Evolutionary conservation across 2,113 vertebrate genomes (phyloP), one percentile per base, ranked within the genome.

Genomic region (Myotis yumanensis): DNA sequence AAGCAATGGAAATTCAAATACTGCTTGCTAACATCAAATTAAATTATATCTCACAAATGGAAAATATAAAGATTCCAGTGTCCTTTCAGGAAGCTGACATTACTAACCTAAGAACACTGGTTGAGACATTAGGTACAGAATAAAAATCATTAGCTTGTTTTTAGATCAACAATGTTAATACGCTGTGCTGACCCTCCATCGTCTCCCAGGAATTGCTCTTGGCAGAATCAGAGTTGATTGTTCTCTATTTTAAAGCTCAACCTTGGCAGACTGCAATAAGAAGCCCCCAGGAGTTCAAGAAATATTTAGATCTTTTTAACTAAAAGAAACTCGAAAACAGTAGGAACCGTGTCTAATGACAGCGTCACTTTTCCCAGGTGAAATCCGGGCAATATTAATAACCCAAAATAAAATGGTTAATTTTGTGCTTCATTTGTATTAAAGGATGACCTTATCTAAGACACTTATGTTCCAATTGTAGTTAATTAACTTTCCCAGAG

Each of bases 401-500:
- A 37, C 12, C n/a, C 54, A 80, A 87, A 91, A 59, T 84, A 90
- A 86, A 95, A 92, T 68, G 69, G 5, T 81, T 80, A 86, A 71
- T 76, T 86, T 51, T n/a, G 64, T 75, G 20, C n/a, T 91, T 93
- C 71, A 51, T 83, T 85, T 84, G 28, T 66, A 93, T 87, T 80
- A 79, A 91, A 91, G 2, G 32, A 86, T 72, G 43, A 35, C 23
- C 46, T 72, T 59, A 76, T 57, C 28, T 75, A 75, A 81, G 14
- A 22, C 10, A 80, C 22, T 79, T 62, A 80, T 35, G 40, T 86
- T 89, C 22, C 18, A 71, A 23, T 23, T 86, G 35, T 54, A 80
- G 40, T 71, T 76, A 81, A 87, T 92, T 86, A 90, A 93, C 76
- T 92, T 94, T 91, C 69, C 81, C 85, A 90, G 91, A 96, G 85